These are phyloP conservation scores for Sebastiscus albofasciatus DNA, from an alignment of 2,797 vertebrate genomes.

Conservation along the genomic window DNA sequence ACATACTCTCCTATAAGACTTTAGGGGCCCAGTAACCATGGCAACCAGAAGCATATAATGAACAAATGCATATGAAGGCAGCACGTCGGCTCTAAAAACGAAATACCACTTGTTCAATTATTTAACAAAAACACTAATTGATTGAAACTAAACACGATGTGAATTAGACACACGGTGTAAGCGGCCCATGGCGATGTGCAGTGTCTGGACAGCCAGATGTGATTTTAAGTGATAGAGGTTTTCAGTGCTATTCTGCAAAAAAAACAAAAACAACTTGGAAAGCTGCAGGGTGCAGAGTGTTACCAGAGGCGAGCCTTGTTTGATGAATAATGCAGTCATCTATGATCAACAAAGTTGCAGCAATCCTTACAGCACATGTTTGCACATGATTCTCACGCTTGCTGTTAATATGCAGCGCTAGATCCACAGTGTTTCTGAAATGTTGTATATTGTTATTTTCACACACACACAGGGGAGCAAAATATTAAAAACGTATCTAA, in stretches of 20 bases:
- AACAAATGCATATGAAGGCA: conserved; percentile 10
- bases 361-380: conserved; percentile 34
- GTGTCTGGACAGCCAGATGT: conserved; percentile 36
- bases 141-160: conserved; percentile 13
- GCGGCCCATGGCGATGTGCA: not conserved
- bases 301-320: conserved; percentile 50
- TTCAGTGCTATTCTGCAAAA: conserved; percentile 21
- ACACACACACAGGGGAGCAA: not conserved
- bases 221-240: conserved; percentile 22
- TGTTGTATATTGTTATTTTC: not conserved
- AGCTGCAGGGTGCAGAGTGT: conserved; percentile 38
- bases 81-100: not conserved
- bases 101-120: not conserved
- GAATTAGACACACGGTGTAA: not conserved
- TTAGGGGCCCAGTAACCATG: conserved; percentile 45
- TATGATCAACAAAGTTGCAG: conserved; percentile 46
- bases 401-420: not conserved
- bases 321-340: conserved; percentile 70
- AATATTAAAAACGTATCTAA: not conserved
- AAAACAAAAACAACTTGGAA: conserved; percentile 25
- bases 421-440: not conserved
- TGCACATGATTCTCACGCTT: conserved; percentile 27
- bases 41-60: conserved; percentile 42
- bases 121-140: conserved; percentile 1
- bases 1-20: conserved; percentile 11